Evolutionary conservation across 2,888 invertebrate species (phyloP), one percentile per base, ranked within the genome.

Genomic region (Argynnis bischoffii): DNA sequence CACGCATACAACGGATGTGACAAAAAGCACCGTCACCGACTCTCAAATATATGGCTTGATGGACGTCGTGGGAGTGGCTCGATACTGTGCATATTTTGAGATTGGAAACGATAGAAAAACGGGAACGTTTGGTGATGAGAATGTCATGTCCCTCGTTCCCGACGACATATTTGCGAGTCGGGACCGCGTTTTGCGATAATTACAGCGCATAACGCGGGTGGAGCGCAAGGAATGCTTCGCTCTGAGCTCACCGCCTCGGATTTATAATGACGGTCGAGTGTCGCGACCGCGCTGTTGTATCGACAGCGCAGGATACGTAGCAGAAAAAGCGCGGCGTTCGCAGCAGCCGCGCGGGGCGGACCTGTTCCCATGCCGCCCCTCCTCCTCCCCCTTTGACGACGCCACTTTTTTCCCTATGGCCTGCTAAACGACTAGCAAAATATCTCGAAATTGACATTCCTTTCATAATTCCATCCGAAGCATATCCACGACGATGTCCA

Each of bases 111-210:
- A 70, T 81, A 78, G 81, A 86, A 90, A 92, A 91, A 91, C 85
- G 78, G 70, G 74, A 85, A 78, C 87, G 84, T 87, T 91, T 83
- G 89, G 92, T 92, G 92, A 92, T 92, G 92, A 92, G 92, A 92
- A 92, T 90, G 92, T 92, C 92, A 92, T 92, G 92, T 92, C 89
- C 83, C 78, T 85, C 87, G 90, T 89, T 90, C 86, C 85, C 90
- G 83, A 91, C 91, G 92, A 91, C 91, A 92, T 92, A 92, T 91
- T 89, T 92, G 89, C 88, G 90, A 89, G 89, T 87, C 85, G 87
- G 82, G 86, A 84, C 84, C 81, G 85, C 89, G 90, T 89, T 92
- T 90, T 90, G 90, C 85, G 88, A 90, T 91, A 92, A 92, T 92
- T 92, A 90, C 89, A 85, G 89, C 82, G 84, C 90, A 90, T 90